A percentile compares a stretch with the other conserved stretches of the same genome.
Evolutionary conservation across 2,113 vertebrate genomes (phyloP).

Genomic region (Myanophis thanlyinensis): DNA sequence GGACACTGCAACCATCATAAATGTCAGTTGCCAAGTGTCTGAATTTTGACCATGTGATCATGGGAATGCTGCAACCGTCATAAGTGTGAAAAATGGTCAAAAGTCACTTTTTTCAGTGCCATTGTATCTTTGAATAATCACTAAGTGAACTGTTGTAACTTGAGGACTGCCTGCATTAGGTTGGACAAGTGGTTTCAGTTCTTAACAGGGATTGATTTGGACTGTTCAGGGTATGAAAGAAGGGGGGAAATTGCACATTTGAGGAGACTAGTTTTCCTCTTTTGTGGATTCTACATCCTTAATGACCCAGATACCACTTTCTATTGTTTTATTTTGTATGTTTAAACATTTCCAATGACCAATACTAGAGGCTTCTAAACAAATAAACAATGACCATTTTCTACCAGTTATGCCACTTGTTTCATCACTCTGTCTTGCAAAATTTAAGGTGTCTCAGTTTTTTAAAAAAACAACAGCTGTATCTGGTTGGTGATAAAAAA

Average conservation of each 20-base stretch:
- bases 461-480: neutral
- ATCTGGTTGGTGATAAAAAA: neutral
- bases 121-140: too few species aligned
- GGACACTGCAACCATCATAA: too few species aligned
- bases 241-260: neutral
- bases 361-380: conserved; percentile 22
- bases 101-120: too few species aligned
- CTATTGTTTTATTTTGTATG: conserved; percentile 9
- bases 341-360: conserved; percentile 20
- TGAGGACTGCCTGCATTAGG: too few species aligned
- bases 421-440: neutral
- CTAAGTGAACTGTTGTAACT: too few species aligned
- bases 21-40: too few species aligned
- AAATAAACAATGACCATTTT: conserved; percentile 22
- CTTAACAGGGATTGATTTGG: neutral
- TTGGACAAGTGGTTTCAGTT: neutral
- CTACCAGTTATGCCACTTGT: neutral
- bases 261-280: neutral
- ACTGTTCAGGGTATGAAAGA: neutral
- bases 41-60: too few species aligned
- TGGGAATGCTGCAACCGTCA: too few species aligned
- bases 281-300: neutral
- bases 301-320: neutral
- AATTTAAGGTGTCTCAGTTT: neutral
- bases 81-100: too few species aligned